A percentile compares a stretch with the other conserved stretches of the same genome.
phyloP scores from a whole-genome alignment of 2,888 invertebrate species.

The Gnatocerus cornutus region DNA sequence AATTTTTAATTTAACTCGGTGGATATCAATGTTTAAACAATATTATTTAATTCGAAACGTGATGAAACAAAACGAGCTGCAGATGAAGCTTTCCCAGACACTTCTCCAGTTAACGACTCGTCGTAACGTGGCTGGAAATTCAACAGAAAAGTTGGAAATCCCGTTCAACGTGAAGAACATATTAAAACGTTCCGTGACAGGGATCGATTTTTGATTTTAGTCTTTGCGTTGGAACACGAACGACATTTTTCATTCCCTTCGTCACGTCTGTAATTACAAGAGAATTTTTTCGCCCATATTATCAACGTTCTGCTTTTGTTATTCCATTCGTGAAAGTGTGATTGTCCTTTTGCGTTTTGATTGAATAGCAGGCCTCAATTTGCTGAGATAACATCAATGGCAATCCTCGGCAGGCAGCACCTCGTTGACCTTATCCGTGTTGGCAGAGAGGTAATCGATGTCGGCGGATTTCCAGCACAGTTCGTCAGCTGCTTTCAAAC shows the following conservation, averaged over 20 bases:
- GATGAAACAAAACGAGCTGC: background rate
- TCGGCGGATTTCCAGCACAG: constrained; percentile 25
- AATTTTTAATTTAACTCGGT: background rate
- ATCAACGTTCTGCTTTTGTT: background rate
- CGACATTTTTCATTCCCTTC: background rate
- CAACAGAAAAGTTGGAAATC: constrained; percentile 12
- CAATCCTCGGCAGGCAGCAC: constrained; percentile 29
- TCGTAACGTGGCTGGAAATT: constrained; percentile 1
- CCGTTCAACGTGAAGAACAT: constrained; percentile 8
- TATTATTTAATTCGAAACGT: background rate
- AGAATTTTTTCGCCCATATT: constrained; percentile 6
- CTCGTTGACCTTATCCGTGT: constrained; percentile 39
- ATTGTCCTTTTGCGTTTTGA: constrained; percentile 40
- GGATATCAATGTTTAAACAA: background rate
- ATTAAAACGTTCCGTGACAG: background rate
- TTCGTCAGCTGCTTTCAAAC: constrained; percentile 19
- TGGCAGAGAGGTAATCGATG: constrained; percentile 36
- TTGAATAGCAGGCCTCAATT: constrained; percentile 36
- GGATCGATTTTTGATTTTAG: constrained; percentile 2
- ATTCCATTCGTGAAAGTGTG: constrained; percentile 9
- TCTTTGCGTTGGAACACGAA: background rate
- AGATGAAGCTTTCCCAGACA: background rate
- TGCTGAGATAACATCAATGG: constrained; percentile 28
- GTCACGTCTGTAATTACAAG: background rate
- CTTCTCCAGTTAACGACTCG: constrained; percentile 10